These are phyloP conservation scores for Glomeris marginata DNA, from an alignment of 2,888 invertebrate species.

Conservation along the genomic window DNA sequence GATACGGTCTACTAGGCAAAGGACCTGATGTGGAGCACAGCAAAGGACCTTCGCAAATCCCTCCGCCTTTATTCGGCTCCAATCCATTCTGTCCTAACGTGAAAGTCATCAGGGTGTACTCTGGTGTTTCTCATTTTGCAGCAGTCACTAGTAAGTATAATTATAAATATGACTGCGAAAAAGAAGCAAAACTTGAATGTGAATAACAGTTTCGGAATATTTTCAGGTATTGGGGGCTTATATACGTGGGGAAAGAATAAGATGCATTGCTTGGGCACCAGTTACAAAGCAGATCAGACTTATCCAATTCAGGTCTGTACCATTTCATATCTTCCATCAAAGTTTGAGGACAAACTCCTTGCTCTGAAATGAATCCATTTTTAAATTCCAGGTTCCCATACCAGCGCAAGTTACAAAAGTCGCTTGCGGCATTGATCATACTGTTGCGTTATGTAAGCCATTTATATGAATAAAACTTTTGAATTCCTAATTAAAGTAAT, in stretches of 20 bases:
- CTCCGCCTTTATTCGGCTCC: constrained; percentile 64
- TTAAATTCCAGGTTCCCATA: constrained; percentile 5
- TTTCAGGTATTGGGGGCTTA: constrained; percentile 51
- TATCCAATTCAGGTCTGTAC: constrained; percentile 65
- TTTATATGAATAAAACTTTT: constrained; percentile 23
- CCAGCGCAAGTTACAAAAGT: constrained; percentile 9
- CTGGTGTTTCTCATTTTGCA: constrained; percentile 59
- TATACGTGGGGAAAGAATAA: constrained; percentile 87
- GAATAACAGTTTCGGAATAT: neutral
- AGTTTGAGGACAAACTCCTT: neutral
- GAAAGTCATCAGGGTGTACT: constrained; percentile 43
- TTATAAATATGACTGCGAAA: neutral
- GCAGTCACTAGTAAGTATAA: constrained; percentile 50
- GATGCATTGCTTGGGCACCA: constrained; percentile 68
- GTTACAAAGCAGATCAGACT: constrained; percentile 60
- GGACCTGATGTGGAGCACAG: constrained; percentile 61
- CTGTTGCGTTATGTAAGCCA: constrained; percentile 54
- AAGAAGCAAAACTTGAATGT: neutral
- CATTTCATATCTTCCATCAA: neutral
- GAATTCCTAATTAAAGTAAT: no score
- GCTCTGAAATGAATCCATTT: neutral
- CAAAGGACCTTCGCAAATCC: constrained; percentile 52
- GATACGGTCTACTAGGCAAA: constrained; percentile 76
- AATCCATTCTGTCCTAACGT: constrained; percentile 63
- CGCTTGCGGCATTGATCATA: constrained; percentile 14